A percentile compares a stretch with the other conserved stretches of the same genome.
Evolutionary conservation across 1,140 invertebrate species (phyloP).

Genomic region (Acromyrmex heyeri): DNA sequence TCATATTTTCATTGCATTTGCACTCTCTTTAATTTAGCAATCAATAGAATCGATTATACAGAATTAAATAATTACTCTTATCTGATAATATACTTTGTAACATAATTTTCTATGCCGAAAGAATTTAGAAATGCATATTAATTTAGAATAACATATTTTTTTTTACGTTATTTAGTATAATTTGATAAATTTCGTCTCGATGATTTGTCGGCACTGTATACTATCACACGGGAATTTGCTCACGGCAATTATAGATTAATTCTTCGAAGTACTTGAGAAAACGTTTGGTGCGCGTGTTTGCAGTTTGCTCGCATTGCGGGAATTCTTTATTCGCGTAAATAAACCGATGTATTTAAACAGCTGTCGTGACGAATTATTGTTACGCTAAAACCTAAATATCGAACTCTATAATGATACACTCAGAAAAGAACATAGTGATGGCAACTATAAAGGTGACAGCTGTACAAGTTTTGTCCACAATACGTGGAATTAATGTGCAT

Average conservation of each 20-base stretch:
- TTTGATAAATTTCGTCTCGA: background rate
- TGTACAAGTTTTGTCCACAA: too few relatives aligned
- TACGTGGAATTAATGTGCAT: too few relatives aligned
- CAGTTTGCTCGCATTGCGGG: background rate
- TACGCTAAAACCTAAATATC: constrained; percentile 5
- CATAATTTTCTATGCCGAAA: background rate
- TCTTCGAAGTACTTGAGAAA: constrained; percentile 35
- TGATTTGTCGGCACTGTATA: background rate
- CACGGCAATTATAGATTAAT: constrained; percentile 22
- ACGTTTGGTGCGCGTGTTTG: background rate
- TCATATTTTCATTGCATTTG: background rate
- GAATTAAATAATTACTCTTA: background rate
- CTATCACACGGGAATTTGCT: constrained; percentile 15
- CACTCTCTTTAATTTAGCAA: background rate
- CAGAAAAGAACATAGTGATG: too few relatives aligned
- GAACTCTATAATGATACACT: constrained; percentile 15
- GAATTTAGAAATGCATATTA: background rate
- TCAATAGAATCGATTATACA: background rate
- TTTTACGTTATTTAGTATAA: background rate
- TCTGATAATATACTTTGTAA: background rate
- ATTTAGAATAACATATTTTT: background rate
- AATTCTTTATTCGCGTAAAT: constrained; percentile 46
- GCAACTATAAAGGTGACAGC: too few relatives aligned
- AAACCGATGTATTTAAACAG: constrained; percentile 64
- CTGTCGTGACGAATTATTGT: constrained; percentile 19